phyloP scores from a whole-genome alignment of 92 coral and sea anemone genomes.

The Phenganax stokvisi region DNA sequence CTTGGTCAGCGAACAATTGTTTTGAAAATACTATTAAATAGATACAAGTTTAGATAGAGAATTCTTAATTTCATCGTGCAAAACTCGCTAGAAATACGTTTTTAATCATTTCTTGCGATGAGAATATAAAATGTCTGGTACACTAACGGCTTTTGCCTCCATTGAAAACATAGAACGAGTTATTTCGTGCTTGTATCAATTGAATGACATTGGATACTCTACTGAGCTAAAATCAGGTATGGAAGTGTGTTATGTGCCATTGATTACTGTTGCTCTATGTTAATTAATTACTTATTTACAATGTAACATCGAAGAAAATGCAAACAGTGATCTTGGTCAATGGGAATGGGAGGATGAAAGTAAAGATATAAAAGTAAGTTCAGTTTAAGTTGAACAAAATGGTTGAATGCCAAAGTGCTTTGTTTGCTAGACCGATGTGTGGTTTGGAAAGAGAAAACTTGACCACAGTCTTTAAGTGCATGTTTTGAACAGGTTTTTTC shows the following conservation, averaged over 20 bases:
- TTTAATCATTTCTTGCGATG: background rate
- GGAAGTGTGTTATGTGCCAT: background rate
- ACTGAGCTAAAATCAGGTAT: conserved; percentile 18
- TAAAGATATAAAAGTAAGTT: conserved; percentile 9
- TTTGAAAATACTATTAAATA: background rate
- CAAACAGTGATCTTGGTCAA: conserved; percentile 32
- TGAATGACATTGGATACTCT: conserved; percentile 38
- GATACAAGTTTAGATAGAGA: background rate
- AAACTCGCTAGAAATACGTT: background rate
- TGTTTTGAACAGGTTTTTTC: too few relatives aligned
- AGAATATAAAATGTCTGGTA: conserved; percentile 64
- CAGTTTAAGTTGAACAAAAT: too few relatives aligned
- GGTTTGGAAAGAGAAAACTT: too few relatives aligned
- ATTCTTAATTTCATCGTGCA: background rate
- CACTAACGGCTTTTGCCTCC: conserved; percentile 69
- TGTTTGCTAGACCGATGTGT: too few relatives aligned
- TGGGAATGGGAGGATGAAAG: conserved; percentile 58
- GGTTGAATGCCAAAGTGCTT: too few relatives aligned
- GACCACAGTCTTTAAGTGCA: too few relatives aligned
- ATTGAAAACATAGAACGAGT: conserved; percentile 79
- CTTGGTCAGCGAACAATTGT: background rate
- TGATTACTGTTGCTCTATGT: background rate
- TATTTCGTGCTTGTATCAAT: conserved; percentile 57
- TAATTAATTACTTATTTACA: background rate
- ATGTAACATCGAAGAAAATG: background rate